A percentile compares a stretch with the other conserved stretches of the same genome.
Evolutionary conservation across 2,113 vertebrate species (phyloP).

Genomic region (Myrmecophaga tridactyla): DNA sequence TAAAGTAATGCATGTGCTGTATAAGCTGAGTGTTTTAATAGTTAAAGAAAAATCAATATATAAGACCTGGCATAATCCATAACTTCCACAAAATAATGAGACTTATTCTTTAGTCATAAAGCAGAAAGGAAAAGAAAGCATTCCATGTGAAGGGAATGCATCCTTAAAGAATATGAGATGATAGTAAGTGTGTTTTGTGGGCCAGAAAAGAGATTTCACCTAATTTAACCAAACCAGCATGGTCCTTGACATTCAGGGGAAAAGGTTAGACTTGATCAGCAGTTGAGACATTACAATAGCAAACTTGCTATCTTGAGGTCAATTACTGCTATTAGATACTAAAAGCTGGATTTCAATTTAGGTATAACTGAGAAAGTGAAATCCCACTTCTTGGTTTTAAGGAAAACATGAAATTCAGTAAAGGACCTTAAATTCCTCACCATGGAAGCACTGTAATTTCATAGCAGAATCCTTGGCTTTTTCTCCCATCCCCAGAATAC

Average conservation of each 20-base stretch:
- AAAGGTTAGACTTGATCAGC: not conserved
- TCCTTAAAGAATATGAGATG: not conserved
- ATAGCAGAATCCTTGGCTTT: not conserved
- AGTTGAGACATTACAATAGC: not conserved
- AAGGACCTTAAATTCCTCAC: not conserved
- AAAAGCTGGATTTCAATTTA: not conserved
- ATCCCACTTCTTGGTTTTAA: not conserved
- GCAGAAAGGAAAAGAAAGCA: not conserved
- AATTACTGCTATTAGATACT: not conserved
- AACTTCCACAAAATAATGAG: not conserved
- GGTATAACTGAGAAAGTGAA: constrained; percentile 37
- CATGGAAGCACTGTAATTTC: not conserved
- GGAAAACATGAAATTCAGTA: not conserved
- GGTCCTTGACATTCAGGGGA: not conserved
- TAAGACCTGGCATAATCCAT: not conserved
- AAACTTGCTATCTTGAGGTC: not conserved
- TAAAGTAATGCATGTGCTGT: not conserved
- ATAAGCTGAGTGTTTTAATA: not conserved
- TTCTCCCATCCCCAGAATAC: not conserved
- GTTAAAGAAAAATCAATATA: not conserved
- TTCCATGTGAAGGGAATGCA: not conserved
- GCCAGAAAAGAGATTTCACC: not conserved
- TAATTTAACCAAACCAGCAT: not conserved
- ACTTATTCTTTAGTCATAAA: not conserved
- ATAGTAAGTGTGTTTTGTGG: not conserved